Conservation (phyloP, 2,888 invertebrate genomes). For the Exocentrus adspersus region DNA sequence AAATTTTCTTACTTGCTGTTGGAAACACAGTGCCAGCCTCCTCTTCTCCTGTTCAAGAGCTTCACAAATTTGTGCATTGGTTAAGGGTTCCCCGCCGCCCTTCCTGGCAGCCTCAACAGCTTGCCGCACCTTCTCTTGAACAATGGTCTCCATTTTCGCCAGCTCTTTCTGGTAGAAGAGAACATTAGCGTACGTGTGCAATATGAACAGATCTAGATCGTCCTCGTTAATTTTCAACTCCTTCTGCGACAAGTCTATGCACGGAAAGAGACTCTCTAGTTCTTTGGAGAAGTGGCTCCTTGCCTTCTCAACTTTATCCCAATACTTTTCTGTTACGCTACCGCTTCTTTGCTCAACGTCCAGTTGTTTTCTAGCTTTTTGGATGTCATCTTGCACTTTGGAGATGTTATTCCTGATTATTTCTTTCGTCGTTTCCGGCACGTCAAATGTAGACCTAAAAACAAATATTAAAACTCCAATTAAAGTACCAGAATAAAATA, state of each 20-base stretch:
- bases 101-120: slow-evolving; percentile 70
- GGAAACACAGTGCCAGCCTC: slow-evolving; percentile 74
- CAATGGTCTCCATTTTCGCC: slow-evolving; percentile 74
- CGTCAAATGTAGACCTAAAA: slow-evolving; percentile 56
- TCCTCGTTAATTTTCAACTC: slow-evolving; percentile 68
- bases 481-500: slow-evolving; percentile 4
- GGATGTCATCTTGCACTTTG: slow-evolving; percentile 68
- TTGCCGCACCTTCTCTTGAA: slow-evolving; percentile 70
- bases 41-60: slow-evolving; percentile 76
- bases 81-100: slow-evolving; percentile 65
- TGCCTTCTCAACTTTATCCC: slow-evolving; percentile 78
- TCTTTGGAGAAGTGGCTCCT: slow-evolving; percentile 72
- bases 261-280: slow-evolving; percentile 77
- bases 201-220: slow-evolving; percentile 80
- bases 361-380: slow-evolving; percentile 69
- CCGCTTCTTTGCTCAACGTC: slow-evolving; percentile 68
- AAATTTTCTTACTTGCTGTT: slow-evolving; percentile 76
- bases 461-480: no score
- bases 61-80: slow-evolving; percentile 71
- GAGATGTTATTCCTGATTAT: slow-evolving; percentile 68
- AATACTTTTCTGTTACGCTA: slow-evolving; percentile 80
- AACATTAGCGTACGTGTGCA: slow-evolving; percentile 82
- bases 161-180: slow-evolving; percentile 81
- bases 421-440: slow-evolving; percentile 63
- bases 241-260: slow-evolving; percentile 74